These are phyloP conservation scores for Diadumene lineata DNA, from an alignment of 92 coral and sea anemone genomes.

Conservation along the genomic window DNA sequence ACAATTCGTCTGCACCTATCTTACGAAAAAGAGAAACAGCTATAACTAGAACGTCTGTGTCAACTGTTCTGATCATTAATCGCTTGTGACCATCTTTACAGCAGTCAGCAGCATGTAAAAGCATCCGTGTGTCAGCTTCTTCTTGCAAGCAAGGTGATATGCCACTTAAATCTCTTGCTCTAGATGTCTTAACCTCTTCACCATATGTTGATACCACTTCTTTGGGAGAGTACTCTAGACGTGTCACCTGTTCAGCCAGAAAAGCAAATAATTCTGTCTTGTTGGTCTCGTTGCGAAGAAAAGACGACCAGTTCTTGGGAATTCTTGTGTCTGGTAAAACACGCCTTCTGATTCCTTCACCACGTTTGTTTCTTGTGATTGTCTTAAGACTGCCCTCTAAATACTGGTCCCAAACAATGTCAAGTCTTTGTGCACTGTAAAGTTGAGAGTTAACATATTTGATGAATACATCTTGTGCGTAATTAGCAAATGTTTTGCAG, in stretches of 20 bases:
- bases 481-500: conserved; percentile 13
- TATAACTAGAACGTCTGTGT: conserved; percentile 33
- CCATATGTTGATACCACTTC: too few relatives aligned
- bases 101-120: conserved; percentile 23
- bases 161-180: too few relatives aligned
- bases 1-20: conserved; percentile 8
- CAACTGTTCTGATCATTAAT: conserved; percentile 24
- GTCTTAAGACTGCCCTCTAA: neutral
- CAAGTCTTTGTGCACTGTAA: neutral
- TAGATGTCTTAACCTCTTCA: too few relatives aligned
- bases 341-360: neutral
- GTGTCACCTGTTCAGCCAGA: neutral
- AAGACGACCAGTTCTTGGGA: neutral
- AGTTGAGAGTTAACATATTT: neutral
- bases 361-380: neutral
- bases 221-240: too few relatives aligned
- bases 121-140: neutral
- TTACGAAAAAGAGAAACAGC: conserved; percentile 17
- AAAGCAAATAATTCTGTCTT: neutral
- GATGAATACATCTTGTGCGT: neutral
- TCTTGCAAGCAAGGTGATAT: conserved; percentile 13
- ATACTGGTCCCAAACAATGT: neutral
- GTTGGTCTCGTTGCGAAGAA: neutral
- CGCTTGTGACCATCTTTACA: conserved; percentile 5
- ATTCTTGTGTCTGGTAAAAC: neutral